These are phyloP conservation scores for Drosophila nikananu DNA, from an alignment of 1,140 invertebrate genomes.

Conservation along the genomic window DNA sequence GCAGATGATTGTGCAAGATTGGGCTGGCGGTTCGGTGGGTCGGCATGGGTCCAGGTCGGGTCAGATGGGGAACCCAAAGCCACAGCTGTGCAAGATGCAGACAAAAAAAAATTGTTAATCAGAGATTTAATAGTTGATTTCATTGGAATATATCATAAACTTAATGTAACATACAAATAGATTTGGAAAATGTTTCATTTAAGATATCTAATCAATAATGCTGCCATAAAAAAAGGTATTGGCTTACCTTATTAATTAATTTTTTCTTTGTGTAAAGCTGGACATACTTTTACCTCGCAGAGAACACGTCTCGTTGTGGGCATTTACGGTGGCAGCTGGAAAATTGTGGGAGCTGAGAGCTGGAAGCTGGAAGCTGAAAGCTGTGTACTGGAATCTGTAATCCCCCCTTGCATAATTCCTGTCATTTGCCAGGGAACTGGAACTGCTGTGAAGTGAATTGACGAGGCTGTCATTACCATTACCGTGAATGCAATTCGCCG, in stretches of 20 bases:
- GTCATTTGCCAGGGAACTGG: slow-evolving; percentile 65
- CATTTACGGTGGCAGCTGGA: slow-evolving; percentile 51
- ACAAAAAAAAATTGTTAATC: background rate
- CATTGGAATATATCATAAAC: background rate
- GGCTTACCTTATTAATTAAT: too few species aligned
- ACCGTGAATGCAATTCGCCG: slow-evolving; percentile 62
- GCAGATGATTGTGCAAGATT: slow-evolving; percentile 49
- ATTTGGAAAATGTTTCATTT: too few species aligned
- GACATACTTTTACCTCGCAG: slow-evolving; percentile 53
- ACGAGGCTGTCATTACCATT: slow-evolving; percentile 73
- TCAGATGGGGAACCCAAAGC: slow-evolving; percentile 1
- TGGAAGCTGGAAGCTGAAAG: background rate
- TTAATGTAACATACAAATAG: too few species aligned
- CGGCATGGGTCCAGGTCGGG: slow-evolving; percentile 22
- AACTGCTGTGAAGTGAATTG: slow-evolving; percentile 28
- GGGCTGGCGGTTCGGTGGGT: slow-evolving; percentile 29
- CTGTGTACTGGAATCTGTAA: slow-evolving; percentile 9
- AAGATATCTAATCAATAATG: too few species aligned
- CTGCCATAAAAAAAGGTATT: too few species aligned
- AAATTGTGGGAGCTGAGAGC: slow-evolving; percentile 37
- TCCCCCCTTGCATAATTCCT: slow-evolving; percentile 45
- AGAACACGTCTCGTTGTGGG: slow-evolving; percentile 76
- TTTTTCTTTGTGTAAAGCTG: background rate
- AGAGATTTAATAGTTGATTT: background rate
- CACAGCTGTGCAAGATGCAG: slow-evolving; percentile 1